Percentiles rank a stretch among this genome's conserved stretches.
Conservation (phyloP, 2,797 vertebrate genomes). For the Micromesistius poutassou region DNA sequence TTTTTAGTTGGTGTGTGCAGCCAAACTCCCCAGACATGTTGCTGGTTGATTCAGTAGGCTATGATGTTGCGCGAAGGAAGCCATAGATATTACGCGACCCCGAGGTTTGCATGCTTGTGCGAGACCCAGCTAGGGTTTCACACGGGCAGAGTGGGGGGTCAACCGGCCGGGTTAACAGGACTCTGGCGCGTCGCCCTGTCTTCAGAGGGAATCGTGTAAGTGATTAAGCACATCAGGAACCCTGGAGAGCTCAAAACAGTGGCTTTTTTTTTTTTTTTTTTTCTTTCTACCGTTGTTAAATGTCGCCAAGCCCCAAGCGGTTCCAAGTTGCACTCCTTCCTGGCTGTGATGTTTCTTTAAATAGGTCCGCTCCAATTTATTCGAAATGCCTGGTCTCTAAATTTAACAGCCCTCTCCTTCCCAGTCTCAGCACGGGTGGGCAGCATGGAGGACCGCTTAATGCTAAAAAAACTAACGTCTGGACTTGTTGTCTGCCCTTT, state of each 20-base stretch:
- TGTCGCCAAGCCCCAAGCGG: background rate
- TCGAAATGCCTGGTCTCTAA: constrained; percentile 48
- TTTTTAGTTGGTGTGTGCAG: background rate
- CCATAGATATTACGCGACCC: background rate
- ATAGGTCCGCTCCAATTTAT: constrained; percentile 35
- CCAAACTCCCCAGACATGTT: background rate
- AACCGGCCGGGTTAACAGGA: constrained; percentile 39
- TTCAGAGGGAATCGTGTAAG: constrained; percentile 33
- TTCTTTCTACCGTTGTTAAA: background rate
- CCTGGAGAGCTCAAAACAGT: constrained; percentile 26
- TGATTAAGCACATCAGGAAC: constrained; percentile 40
- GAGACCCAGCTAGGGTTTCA: constrained; percentile 32
- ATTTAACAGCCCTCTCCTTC: constrained; percentile 35
- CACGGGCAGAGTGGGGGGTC: constrained; percentile 30
- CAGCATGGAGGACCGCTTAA: constrained; percentile 42
- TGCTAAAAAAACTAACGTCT: constrained; percentile 41
- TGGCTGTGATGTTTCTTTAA: constrained; percentile 54
- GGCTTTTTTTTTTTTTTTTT: background rate
- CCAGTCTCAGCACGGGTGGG: constrained; percentile 5
- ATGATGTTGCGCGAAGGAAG: constrained; percentile 1
- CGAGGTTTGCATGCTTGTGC: constrained; percentile 24
- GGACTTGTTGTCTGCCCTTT: constrained; percentile 31
- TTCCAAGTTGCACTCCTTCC: background rate
- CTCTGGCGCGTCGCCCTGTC: constrained; percentile 31
- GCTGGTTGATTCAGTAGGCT: background rate